These are phyloP conservation scores for Drosophila baimaii DNA, from an alignment of 1,140 invertebrate genomes.

Conservation along the genomic window DNA sequence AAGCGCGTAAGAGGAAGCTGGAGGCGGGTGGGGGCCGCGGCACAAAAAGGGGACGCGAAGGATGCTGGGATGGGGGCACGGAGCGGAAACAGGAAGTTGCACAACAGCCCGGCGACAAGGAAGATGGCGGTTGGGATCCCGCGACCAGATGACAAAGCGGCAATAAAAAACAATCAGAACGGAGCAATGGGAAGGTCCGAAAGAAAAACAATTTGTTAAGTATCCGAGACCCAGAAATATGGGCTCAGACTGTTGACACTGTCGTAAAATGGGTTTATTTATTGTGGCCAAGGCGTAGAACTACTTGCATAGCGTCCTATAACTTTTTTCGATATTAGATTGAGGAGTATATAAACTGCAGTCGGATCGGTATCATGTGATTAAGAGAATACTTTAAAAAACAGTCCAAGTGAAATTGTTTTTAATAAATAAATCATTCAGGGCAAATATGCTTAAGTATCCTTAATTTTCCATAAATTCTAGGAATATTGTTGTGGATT, in stretches of 20 bases:
- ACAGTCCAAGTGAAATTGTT: not conserved
- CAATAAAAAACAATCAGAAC: slow-evolving; percentile 72
- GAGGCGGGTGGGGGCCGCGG: too few relatives aligned
- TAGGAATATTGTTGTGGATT: too few relatives aligned
- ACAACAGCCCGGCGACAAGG: slow-evolving; percentile 55
- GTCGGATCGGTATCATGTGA: not conserved
- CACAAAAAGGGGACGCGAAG: not conserved
- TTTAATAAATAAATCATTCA: too few relatives aligned
- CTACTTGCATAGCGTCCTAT: not conserved
- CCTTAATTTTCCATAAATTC: too few relatives aligned
- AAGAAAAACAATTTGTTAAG: slow-evolving; percentile 67
- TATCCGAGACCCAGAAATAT: slow-evolving; percentile 28
- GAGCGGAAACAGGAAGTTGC: slow-evolving; percentile 63
- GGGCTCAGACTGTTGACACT: slow-evolving; percentile 11
- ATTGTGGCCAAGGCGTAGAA: not conserved
- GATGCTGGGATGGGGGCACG: not conserved
- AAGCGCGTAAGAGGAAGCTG: slow-evolving; percentile 53
- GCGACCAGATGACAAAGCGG: slow-evolving; percentile 68
- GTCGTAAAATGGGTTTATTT: slow-evolving; percentile 8
- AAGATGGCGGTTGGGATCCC: slow-evolving; percentile 39
- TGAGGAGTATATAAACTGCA: not conserved
- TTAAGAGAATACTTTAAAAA: not conserved
- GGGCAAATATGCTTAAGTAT: too few relatives aligned
- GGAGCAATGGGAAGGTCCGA: slow-evolving; percentile 25
- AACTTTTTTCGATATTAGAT: too few relatives aligned